Base-by-base conservation (phyloP, 1,140 invertebrate genomes). In the Drosophila equinoxialis region DNA sequence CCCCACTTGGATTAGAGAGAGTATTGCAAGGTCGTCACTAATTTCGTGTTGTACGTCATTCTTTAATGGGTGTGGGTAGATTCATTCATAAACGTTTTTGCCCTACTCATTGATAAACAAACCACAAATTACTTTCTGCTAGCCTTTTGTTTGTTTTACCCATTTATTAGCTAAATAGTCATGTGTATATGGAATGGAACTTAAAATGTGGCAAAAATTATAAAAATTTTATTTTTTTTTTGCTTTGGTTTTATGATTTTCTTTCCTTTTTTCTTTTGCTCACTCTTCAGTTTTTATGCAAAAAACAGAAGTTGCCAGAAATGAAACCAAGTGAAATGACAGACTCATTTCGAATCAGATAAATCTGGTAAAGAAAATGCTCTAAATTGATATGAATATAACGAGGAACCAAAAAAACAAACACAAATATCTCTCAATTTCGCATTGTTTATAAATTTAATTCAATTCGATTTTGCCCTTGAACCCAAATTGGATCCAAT, bases 401-500 rank as follows among this genome's bases (percentile, higher is more conserved):
- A 65, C 30, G 26, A 51, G 30, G 14, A 17, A 11, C 45, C 20
- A 51, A 23, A 51, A 23, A 8, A 17, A 7, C 2, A 17, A 23
- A 45, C 10, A 6, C 0, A 7, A 4, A 51, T 20, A 51, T 26
- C 23, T 59, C 54, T 75, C 70, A 74, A 74, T 86, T 78, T 71
- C 62, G 54, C 68, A 68, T 35, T 58, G 33, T 58, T 68, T 81
- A 69, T 65, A 23, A 45, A 37, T 61, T 71, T 63, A 41, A 58
- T 87, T 86, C 42, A 70, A 79, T 83, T 85, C 68, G 42, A 23
- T 51, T 51, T 51, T 68, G 68, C 63, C 84, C 84, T 89, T 87
- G 84, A 87, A 87, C 84, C 66, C 79, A 59, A 81, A 89, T 87
- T 89, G 74, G 69, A 41, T 74, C 57, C 77, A 81, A 75, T 89